Base-by-base conservation (phyloP, 2,797 vertebrate species). In the Malacoctenus gilli region DNA sequence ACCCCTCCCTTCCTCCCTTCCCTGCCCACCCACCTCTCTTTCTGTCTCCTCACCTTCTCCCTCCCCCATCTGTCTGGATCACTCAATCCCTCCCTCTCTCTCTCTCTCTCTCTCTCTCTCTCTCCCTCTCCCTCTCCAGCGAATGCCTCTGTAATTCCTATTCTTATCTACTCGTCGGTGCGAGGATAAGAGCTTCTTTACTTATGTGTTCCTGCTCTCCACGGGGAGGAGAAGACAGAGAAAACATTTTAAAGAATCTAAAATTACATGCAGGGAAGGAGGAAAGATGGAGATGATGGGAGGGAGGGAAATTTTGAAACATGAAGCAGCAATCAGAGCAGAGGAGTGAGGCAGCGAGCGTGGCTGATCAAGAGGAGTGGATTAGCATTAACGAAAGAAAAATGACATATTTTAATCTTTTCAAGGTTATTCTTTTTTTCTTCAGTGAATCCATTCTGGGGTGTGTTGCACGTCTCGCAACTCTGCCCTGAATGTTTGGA, bases 111-210 rank as follows among this genome's bases (percentile, higher is more conserved):
- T 32, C 30, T 32, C 30, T 32, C 30, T 12, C 30, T 12, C 30
- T 32, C 30, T 12, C 9, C 12, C 30, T 32, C 30, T 32, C 30
- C 12, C 30, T 32, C 30, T 18, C 38, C 23, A 49, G 54, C 68
- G 75, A 85, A 82, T 76, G 82, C 74, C 63, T 72, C 80, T 79
- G 73, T 83, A 83, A 86, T 86, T 86, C 82, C 79, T 85, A 85
- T 87, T 89, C 83, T 86, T 86, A 87, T 87, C 84, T 85, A 59
- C 79, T 81, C 47, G 41, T 72, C 35, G 41, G 60, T 19, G 49
- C 16, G 53, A 66, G 85, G 67, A 85, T 80, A 77, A 84, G 79
- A 84, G 82, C 70, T 69, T 69, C 79, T 82, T 84, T 85, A 70
- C 81, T 84, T 82, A 77, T 75, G 78, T 72, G 80, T 65, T 76